Conservation (phyloP, 2,113 vertebrate species). For the Macroglossus sobrinus region DNA sequence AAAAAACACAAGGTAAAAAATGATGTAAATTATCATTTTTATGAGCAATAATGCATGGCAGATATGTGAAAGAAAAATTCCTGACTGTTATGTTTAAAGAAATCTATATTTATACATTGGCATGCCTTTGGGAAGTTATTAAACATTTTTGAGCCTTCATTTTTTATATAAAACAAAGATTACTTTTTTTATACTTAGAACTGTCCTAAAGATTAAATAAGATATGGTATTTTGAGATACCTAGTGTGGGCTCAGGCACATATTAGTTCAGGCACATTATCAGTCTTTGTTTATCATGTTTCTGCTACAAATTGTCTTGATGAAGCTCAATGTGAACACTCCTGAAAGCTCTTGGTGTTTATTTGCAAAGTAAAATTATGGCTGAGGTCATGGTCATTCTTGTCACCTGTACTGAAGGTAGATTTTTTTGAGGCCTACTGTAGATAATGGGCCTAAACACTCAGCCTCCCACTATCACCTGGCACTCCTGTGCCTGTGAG, state of each 20-base stretch:
- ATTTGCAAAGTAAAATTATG: neutral
- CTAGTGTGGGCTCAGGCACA: neutral
- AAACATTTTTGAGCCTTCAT: neutral
- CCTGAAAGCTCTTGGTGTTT: neutral
- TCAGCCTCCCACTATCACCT: neutral
- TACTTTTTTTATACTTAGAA: neutral
- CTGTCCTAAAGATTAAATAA: neutral
- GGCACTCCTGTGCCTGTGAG: neutral
- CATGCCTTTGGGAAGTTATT: neutral
- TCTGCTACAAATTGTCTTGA: neutral
- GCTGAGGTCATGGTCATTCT: neutral
- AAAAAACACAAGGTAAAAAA: neutral
- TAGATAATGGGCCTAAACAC: neutral
- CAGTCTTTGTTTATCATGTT: neutral
- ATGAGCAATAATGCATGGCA: neutral
- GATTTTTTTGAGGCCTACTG: neutral
- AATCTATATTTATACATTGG: neutral
- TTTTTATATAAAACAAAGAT: neutral
- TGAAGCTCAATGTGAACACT: neutral
- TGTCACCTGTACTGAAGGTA: neutral
- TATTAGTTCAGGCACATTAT: neutral
- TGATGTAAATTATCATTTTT: neutral
- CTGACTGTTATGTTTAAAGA: neutral
- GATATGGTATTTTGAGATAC: neutral
- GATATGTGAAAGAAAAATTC: neutral